A percentile compares a stretch with the other conserved stretches of the same genome.
Conservation (phyloP, 2,888 invertebrate genomes). For the Horisme vitalbata region DNA sequence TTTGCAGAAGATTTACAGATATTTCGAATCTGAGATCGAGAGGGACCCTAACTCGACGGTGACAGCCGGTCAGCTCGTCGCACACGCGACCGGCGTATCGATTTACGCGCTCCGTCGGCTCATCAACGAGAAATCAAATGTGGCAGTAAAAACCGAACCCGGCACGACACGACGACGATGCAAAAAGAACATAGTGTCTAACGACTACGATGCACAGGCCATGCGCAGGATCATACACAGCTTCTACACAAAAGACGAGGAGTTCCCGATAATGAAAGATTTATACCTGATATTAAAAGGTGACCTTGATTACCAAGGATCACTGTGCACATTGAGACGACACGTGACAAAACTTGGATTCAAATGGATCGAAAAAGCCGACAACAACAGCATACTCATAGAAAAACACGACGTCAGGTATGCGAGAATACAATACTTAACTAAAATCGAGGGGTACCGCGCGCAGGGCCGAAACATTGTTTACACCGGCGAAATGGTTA, state of each 20-base stretch:
- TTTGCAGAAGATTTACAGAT: constrained; percentile 41
- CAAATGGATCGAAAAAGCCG: constrained; percentile 45
- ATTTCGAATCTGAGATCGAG: constrained; percentile 43
- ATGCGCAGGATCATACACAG: constrained; percentile 42
- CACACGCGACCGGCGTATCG: constrained; percentile 45
- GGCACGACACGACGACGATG: constrained; percentile 31
- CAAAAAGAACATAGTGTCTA: constrained; percentile 37
- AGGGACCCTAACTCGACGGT: constrained; percentile 44
- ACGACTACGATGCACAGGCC: constrained; percentile 41
- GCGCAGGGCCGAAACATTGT: constrained; percentile 41
- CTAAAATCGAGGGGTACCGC: constrained; percentile 41
- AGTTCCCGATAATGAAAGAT: constrained; percentile 44
- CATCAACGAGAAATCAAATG: constrained; percentile 35
- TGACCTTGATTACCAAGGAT: constrained; percentile 44
- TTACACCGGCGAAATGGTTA: constrained; percentile 39
- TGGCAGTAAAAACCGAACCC: constrained; percentile 34
- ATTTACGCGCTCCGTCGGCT: constrained; percentile 40
- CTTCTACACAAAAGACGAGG: constrained; percentile 43
- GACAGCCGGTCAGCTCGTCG: constrained; percentile 43
- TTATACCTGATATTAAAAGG: constrained; percentile 42
- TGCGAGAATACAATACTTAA: constrained; percentile 41
- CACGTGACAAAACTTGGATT: constrained; percentile 43
- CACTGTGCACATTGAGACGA: constrained; percentile 40
- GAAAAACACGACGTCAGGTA: constrained; percentile 44
- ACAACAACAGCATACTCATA: constrained; percentile 40